phyloP scores from a whole-genome alignment of 2,888 invertebrate species.

The Anticlea derivata region DNA sequence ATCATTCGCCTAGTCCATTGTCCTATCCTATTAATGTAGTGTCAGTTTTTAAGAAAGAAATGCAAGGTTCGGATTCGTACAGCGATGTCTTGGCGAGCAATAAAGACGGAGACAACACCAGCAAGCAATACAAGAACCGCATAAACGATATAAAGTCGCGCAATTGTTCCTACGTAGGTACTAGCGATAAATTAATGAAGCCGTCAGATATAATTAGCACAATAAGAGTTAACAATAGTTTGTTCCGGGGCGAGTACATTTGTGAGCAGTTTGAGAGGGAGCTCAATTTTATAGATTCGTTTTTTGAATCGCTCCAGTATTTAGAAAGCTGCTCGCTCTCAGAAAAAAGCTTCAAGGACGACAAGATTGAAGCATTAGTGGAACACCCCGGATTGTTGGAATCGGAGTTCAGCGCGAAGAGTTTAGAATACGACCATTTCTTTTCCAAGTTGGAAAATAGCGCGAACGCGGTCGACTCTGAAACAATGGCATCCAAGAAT shows the following conservation, averaged over 20 bases:
- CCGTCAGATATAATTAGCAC: conserved; percentile 76
- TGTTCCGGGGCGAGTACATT: conserved; percentile 64
- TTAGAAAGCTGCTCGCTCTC: conserved; percentile 67
- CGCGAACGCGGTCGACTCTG: conserved; percentile 58
- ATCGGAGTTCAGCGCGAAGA: conserved; percentile 53
- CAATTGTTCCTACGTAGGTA: conserved; percentile 57
- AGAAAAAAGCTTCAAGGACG: conserved; percentile 56
- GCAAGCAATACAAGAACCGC: conserved; percentile 43
- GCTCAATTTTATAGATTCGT: conserved; percentile 77
- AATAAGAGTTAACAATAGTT: conserved; percentile 62
- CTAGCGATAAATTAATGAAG: conserved; percentile 67
- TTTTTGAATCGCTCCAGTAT: conserved; percentile 76
- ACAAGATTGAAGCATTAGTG: conserved; percentile 56
- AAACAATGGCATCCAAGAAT: conserved; percentile 80
- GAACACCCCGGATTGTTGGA: conserved; percentile 44
- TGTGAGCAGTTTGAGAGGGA: conserved; percentile 76
- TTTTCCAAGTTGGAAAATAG: conserved; percentile 67
- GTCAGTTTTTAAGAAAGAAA: conserved; percentile 65
- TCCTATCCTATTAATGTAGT: conserved; percentile 69
- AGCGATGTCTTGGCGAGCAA: conserved; percentile 27
- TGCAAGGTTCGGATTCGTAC: conserved; percentile 39
- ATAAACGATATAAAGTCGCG: conserved; percentile 54
- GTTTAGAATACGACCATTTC: conserved; percentile 60
- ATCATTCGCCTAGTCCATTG: conserved; percentile 55
- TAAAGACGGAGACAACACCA: conserved; percentile 30